These are phyloP conservation scores for Trinectes maculatus DNA, from an alignment of 2,113 vertebrate genomes.

Conservation along the genomic window DNA sequence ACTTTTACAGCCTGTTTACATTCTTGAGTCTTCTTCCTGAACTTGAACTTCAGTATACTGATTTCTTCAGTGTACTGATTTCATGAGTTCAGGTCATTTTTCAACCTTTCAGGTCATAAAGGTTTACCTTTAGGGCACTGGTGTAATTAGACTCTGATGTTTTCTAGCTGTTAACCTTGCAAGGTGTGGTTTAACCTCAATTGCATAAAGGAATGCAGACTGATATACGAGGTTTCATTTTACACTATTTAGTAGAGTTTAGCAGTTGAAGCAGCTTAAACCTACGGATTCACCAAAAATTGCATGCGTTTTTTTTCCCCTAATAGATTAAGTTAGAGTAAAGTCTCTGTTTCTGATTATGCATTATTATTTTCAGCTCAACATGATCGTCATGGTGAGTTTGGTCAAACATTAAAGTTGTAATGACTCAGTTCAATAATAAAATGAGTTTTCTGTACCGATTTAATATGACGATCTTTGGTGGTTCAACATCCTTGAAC, in stretches of 20 bases:
- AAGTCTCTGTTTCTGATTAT: constrained; percentile 2
- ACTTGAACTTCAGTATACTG: constrained; percentile 52
- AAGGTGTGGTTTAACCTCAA: constrained; percentile 67
- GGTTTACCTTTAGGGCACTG: constrained; percentile 37
- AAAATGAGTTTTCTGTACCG: background rate
- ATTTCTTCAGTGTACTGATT: constrained; percentile 20
- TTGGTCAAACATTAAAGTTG: background rate
- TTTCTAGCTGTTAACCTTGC: constrained; percentile 61
- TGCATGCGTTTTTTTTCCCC: background rate
- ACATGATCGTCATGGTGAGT: background rate
- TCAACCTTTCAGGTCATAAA: constrained; percentile 50
- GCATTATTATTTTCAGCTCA: background rate
- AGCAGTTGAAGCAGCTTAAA: too few relatives aligned
- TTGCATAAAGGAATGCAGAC: constrained; percentile 54
- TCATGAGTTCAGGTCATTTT: constrained; percentile 49
- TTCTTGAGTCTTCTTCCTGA: constrained; percentile 38
- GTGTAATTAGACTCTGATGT: constrained; percentile 61
- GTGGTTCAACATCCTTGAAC: background rate
- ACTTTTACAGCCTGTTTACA: constrained; percentile 18
- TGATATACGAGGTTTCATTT: constrained; percentile 46
- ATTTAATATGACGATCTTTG: background rate
- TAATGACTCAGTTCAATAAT: background rate
- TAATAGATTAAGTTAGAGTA: too few relatives aligned
- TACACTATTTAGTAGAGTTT: constrained; percentile 16
- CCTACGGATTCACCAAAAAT: background rate